phyloP scores from a whole-genome alignment of 2,113 vertebrate species.

The Carettochelys insculpta region DNA sequence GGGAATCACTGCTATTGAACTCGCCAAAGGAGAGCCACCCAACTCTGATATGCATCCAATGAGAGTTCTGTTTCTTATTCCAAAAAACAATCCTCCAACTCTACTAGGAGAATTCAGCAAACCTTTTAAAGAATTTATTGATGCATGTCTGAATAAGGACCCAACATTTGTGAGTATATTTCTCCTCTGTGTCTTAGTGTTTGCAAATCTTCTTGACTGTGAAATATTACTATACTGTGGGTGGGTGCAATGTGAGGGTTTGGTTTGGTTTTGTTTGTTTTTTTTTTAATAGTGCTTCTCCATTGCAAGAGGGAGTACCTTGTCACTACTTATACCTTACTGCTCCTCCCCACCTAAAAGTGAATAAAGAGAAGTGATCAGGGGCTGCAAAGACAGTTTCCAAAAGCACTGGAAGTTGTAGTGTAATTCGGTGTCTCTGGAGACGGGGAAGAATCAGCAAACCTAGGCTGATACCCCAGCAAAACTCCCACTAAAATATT shows the following conservation, averaged over 20 bases:
- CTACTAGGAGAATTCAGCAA: constrained; percentile 90
- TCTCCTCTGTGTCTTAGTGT: accelerated
- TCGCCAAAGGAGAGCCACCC: constrained; percentile 93
- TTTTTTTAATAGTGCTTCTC: too few species aligned
- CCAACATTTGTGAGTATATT: constrained; percentile 87
- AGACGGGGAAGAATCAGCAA: background rate
- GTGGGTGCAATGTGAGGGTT: background rate
- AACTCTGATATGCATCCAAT: constrained; percentile 95
- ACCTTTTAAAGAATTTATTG: constrained; percentile 93
- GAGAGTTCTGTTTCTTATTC: constrained; percentile 94
- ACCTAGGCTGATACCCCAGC: background rate
- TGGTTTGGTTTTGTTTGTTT: too few species aligned
- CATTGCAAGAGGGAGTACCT: background rate
- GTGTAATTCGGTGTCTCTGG: background rate
- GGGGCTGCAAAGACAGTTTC: background rate
- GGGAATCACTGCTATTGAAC: constrained; percentile 93
- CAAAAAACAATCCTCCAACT: constrained; percentile 90
- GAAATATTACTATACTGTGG: background rate
- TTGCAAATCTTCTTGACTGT: background rate
- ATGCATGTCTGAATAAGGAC: constrained; percentile 93
- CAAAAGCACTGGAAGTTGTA: background rate
- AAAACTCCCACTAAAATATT: background rate
- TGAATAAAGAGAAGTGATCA: background rate
- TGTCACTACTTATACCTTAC: background rate
- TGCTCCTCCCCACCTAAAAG: background rate